Evolutionary conservation across 2,888 invertebrate genomes (phyloP), one percentile per base, ranked within the genome.

Genomic region (Nymphalis c-album): DNA sequence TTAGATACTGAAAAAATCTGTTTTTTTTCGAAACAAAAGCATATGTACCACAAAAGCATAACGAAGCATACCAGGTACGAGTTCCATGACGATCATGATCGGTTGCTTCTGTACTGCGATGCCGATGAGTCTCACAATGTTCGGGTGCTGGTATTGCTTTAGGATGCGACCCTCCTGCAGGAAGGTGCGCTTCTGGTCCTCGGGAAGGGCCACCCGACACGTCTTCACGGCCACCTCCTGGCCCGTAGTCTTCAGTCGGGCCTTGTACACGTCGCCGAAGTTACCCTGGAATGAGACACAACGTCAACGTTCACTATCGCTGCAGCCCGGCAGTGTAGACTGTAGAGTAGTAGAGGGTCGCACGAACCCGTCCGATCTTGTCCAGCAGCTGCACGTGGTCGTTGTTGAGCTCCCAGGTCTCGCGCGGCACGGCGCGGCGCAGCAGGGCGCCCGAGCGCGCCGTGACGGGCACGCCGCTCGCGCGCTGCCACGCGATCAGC

Each of bases 41-140:
- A n/a, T n/a, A n/a, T n/a, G n/a, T n/a, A n/a, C n/a, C n/a, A n/a
- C n/a, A n/a, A n/a, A n/a, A n/a, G n/a, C n/a, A n/a, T n/a, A n/a
- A 45, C 13, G 47, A 20, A 7, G 45, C 68, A 60, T 45, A 96
- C 96, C 96, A 76, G 96, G 95, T 58, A 98, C 98, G 71, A 98
- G 94, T 91, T 99, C 99, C 99, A 99, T 99, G 46, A 99, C 98
- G 80, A 99, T 98, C 98, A 99, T 98, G 68, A 99, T 98, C 0
- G 99, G 99, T 80, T 98, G 98, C 82, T 98, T 97, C 87, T 98
- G 98, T 72, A 98, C 98, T 78, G 98, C 99, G 77, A 99, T 98
- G 40, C 99, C 99, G 77, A 98, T 98, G 50, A 99, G 94, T 81
- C 97, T 95, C 48, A 99, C 99, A 74, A 99, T 97, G 89, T 99